These are phyloP conservation scores for Chymomyza costata DNA, from an alignment of 1,140 invertebrate species.

Conservation along the genomic window DNA sequence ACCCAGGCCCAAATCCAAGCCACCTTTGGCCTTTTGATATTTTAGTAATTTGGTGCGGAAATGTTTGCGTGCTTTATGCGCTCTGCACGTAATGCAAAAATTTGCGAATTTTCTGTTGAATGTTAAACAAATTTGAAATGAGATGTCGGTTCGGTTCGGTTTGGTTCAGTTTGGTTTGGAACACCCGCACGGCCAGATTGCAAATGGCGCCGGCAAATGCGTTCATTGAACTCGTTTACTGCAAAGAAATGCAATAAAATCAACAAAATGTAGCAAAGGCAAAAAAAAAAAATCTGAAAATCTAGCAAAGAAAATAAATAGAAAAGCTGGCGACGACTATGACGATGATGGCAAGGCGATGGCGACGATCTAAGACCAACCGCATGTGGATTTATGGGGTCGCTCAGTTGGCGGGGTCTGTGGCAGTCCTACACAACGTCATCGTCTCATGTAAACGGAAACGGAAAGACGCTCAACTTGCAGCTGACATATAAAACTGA, in stretches of 20 bases:
- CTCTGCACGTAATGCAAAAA: conserved; percentile 37
- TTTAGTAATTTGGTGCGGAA: conserved; percentile 69
- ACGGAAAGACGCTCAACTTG: conserved; percentile 63
- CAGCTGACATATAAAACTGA: conserved; percentile 47
- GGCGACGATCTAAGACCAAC: conserved; percentile 55
- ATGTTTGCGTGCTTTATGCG: conserved; percentile 59
- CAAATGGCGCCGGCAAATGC: conserved; percentile 67
- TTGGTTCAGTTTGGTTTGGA: neutral
- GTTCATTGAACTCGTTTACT: conserved; percentile 60
- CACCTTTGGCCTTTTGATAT: too few relatives aligned
- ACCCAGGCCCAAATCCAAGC: too few relatives aligned
- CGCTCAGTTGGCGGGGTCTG: conserved; percentile 14
- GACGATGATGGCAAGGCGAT: conserved; percentile 7
- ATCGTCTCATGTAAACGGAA: conserved; percentile 37
- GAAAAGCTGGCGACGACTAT: conserved; percentile 39
- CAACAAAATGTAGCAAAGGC: too few relatives aligned
- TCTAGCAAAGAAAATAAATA: conserved; percentile 55
- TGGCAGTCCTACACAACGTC: neutral
- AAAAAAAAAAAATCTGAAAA: conserved; percentile 6
- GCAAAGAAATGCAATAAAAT: conserved; percentile 62
- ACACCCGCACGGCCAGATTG: conserved; percentile 27
- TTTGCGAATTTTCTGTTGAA: too few relatives aligned
- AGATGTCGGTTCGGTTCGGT: too few relatives aligned
- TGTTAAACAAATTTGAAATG: too few relatives aligned
- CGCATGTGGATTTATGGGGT: conserved; percentile 53